Evolutionary conservation across 1,140 invertebrate genomes (phyloP), one percentile per base, ranked within the genome.

Genomic region (Apis florea): DNA sequence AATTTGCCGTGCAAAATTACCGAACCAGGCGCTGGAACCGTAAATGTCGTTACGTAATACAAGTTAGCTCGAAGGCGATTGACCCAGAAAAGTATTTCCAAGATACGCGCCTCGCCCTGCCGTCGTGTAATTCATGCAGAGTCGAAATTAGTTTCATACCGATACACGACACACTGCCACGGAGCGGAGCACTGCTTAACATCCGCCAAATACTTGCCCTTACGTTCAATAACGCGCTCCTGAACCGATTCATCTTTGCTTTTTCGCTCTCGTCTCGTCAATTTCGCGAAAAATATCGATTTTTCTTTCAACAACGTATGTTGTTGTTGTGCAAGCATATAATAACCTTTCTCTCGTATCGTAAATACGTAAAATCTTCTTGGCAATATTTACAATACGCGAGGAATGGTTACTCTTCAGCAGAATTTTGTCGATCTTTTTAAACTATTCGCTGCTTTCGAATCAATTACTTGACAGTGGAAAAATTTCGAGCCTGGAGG

Each of bases 21-120:
- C 86, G 95, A 96, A 86, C 94, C 95, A 79, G 95, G 95, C 51
- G 95, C 95, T 73, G 96, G 96, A 85, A 96, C 96, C 90, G 96
- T 96, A 94, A 96, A 96, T 95, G 68, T 86, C 61, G 6, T 82
- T 75, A 64, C 58, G n/a, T 31, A 68, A 69, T 56, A 47, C 47
- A 24, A 56, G 70, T 59, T 58, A 74, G 21, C 49, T 63, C 19
- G 19, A n/a, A 24, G 54, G n/a, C 64, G 67, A 64, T 69, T 71
- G 67, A 78, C 58, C 81, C 26, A 70, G 73, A 76, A 77, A 80
- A 75, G 61, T 67, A 81, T 77, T 69, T 77, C 51, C 58, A 83
- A 72, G 75, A 49, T 58, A 76, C 54, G 24, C 73, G 31, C n/a
- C 59, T 77, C 53, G 24, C 17, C 72, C 26, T 66, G 17, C 40